Evolutionary conservation across 2,888 invertebrate species (phyloP), one percentile per base, ranked within the genome.

Genomic region (Erannis defoliaria): DNA sequence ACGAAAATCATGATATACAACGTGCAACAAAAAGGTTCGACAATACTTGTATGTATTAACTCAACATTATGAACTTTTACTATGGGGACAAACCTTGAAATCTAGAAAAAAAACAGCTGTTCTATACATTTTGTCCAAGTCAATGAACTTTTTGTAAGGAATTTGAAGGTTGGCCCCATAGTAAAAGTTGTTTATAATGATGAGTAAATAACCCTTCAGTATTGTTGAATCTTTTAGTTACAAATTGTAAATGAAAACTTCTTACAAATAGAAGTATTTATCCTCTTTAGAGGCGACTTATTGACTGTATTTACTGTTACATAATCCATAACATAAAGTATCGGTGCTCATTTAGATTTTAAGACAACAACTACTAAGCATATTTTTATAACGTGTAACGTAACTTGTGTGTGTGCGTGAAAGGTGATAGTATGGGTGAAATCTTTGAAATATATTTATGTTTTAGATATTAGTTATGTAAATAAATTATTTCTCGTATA

Each of bases 391-490:
- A 64, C 45, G 68, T 69, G 58, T 55, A 57, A 64, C 73, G 64
- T 67, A 57, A 62, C 66, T 64, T 56, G 57, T 55, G 61, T 64
- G 60, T 31, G 49, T 57, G 55, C 69, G 68, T 62, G 68, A 58
- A 69, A 57, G 70, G 18, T 40, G 70, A 64, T 50, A 54, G 62
- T 55, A 59, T 67, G 69, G 26, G 64, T 68, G 70, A 67, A 63
- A 67, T 64, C 66, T 63, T 71, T 16, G 38, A 55, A 60, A 72
- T 71, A 79, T 89, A 87, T 87, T 89, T 88, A 86, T 87, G 75
- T 77, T 80, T 74, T 88, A 88, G 89, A 76, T 75, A 66, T 76
- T 81, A 85, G 81, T 80, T 76, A 76, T 92, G 90, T 92, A 92
- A 90, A 92, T 92, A 91, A 90, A 91, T 79, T 66, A 81, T 75